These are phyloP conservation scores for Spisula subtruncata DNA, from an alignment of 2,888 invertebrate species.

Conservation along the genomic window DNA sequence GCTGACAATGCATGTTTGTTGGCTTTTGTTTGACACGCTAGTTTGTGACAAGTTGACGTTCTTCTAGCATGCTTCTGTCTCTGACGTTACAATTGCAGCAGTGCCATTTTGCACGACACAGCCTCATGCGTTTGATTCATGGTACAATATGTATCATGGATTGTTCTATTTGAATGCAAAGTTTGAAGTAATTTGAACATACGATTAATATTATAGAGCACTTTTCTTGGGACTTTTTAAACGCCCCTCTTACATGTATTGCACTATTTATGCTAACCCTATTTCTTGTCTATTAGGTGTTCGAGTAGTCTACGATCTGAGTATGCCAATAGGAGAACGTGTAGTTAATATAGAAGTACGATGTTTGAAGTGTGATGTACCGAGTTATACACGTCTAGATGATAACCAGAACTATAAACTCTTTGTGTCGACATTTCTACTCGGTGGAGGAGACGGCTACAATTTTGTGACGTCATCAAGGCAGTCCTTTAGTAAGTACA, in stretches of 20 bases:
- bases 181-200: too few relatives aligned
- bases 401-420: conserved; percentile 90
- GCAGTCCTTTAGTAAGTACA: conserved; percentile 71
- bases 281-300: conserved; percentile 89
- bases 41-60: too few relatives aligned
- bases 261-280: background rate
- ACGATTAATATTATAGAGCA: too few relatives aligned
- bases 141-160: too few relatives aligned
- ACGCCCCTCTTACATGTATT: background rate
- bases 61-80: too few relatives aligned
- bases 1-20: too few relatives aligned
- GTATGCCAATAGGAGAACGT: conserved; percentile 90
- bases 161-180: too few relatives aligned
- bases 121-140: too few relatives aligned
- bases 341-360: conserved; percentile 91
- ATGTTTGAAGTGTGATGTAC: conserved; percentile 92
- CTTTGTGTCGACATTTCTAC: conserved; percentile 91
- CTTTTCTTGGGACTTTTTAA: too few relatives aligned
- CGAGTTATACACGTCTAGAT: conserved; percentile 90
- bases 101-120: too few relatives aligned
- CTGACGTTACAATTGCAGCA: too few relatives aligned
- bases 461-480: conserved; percentile 63
- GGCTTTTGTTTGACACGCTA: too few relatives aligned
- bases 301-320: conserved; percentile 91
- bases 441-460: conserved; percentile 92